Percentiles rank a stretch among this genome's conserved stretches.
Conservation (phyloP, 2,113 vertebrate species). For the Sialia sialis region DNA sequence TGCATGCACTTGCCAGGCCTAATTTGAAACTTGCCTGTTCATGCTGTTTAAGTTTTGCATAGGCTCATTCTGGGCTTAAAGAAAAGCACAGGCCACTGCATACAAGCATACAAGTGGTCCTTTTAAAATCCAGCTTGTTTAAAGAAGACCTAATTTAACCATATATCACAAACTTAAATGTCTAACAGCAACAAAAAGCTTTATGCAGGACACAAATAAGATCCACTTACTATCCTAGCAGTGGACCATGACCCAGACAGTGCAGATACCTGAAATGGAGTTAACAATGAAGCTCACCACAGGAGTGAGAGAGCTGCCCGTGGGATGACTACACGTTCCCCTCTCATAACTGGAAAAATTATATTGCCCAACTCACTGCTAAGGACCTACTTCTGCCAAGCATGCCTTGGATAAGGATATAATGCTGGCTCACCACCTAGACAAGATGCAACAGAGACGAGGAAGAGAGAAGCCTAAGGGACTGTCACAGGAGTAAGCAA, state of each 20-base stretch:
- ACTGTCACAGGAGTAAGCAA: background rate
- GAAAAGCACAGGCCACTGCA: background rate
- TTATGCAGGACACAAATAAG: background rate
- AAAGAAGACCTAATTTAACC: background rate
- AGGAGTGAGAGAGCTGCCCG: background rate
- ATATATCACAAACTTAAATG: background rate
- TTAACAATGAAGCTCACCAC: background rate
- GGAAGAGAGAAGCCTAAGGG: background rate
- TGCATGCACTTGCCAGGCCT: background rate
- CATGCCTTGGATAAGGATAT: background rate
- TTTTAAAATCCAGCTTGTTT: background rate
- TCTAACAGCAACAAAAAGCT: background rate
- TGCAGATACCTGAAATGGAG: background rate
- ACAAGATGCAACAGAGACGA: background rate
- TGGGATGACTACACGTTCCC: background rate
- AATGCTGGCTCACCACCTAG: background rate
- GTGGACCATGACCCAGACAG: background rate
- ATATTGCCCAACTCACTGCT: background rate
- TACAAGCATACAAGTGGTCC: background rate
- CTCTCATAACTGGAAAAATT: background rate
- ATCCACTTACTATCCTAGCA: background rate
- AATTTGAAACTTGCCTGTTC: background rate
- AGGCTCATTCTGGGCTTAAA: background rate
- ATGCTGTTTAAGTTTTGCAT: background rate
- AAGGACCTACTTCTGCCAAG: conserved; percentile 2